Base-by-base conservation (phyloP, 2,797 vertebrate species). In the Gallirallus australis region DNA sequence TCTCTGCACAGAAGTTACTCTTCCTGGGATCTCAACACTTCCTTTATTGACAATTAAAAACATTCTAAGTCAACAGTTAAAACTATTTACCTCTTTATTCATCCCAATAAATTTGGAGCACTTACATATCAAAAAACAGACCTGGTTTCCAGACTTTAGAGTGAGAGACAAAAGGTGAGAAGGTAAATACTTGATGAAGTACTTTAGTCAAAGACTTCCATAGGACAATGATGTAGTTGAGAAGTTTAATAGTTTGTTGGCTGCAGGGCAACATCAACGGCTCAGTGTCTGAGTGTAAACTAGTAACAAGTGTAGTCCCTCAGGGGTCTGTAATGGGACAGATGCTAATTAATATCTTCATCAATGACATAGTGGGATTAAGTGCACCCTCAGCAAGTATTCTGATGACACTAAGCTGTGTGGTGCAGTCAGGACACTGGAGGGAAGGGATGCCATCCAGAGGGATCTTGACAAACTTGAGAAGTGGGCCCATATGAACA, bases 321-420 rank as follows among this genome's bases (percentile, higher is more conserved):
- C 27, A 37, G 19, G 9, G 33, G 20, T 37, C 54, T 50, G 14
- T 72, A 37, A 17, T 33, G 40, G 37, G 27, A 61, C 27, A 9
- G 48, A 23, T 37, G 37, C 3, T 54, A 14, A 23, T 72, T 56
- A 68, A 19, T 54, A 78, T 27, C 28, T 82, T 83, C 15, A 66
- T 42, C 40, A 72, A 4, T 0, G 1, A 39, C 20, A 37, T 5
- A 31, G 27, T 39, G n/a, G 16, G 11, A 61, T 45, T 1, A 3
- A 75, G 48, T 37, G 27, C 9, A 48, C 28, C 17, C 6, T 64
- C 65, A 54, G 14, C 35, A 60, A 37, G 8, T 60, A 21, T 82
- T 7, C 12, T n/a, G 20, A 30, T 33, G 8, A 60, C 15, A 37
- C 8, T 23, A 71, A 87, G 18, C 2, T 40, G 28, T 61, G 8